These are phyloP conservation scores for Agapostemon virescens DNA, from an alignment of 2,888 invertebrate genomes.

Conservation along the genomic window DNA sequence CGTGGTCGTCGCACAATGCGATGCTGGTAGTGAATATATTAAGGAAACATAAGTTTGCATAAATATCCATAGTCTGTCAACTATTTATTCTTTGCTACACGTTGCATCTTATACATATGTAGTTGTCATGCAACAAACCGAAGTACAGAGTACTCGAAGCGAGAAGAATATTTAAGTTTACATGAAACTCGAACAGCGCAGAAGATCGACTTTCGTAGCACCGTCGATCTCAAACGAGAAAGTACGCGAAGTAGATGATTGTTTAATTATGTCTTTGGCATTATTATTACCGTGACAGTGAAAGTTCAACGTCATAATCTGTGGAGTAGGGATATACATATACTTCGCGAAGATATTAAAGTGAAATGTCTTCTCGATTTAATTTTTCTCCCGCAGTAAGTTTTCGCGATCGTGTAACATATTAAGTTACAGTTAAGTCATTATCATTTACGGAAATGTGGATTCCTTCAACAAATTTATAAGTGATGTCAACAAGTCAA, in stretches of 20 bases:
- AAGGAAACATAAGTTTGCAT: not conserved
- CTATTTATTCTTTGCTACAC: not conserved
- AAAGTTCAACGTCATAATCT: not conserved
- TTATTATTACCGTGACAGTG: not conserved
- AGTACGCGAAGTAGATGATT: not conserved
- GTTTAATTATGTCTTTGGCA: not conserved
- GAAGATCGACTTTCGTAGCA: not conserved
- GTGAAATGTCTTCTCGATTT: not conserved
- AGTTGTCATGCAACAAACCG: not conserved
- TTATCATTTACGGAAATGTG: no score
- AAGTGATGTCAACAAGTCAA: no score
- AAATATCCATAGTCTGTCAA: not conserved
- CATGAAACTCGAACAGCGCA: not conserved
- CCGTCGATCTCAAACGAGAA: not conserved
- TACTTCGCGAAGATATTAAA: not conserved
- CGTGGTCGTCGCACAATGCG: no score
- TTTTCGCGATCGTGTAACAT: conserved; percentile 14
- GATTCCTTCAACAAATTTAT: no score
- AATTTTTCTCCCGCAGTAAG: not conserved
- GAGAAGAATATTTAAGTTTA: not conserved
- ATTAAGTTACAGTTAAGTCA: not conserved
- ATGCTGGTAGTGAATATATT: no score
- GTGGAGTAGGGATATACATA: no score
- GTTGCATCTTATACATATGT: not conserved
- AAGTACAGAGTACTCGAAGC: not conserved